Conservation (phyloP, 1,140 invertebrate genomes). For the Drosophila sechellia region DNA sequence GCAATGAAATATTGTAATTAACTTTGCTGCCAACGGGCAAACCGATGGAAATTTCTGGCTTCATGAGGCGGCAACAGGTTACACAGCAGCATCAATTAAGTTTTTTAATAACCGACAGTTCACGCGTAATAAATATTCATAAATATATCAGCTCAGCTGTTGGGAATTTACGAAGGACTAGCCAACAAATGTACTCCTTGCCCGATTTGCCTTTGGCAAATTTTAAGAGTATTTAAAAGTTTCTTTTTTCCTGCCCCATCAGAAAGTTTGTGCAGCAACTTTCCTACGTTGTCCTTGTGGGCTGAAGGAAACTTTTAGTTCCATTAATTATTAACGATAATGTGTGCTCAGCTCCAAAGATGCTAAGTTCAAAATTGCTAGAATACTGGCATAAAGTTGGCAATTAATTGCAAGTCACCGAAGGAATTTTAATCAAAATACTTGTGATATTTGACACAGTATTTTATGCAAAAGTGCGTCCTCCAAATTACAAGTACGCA, state of each 20-base stretch:
- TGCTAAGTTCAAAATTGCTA: slow-evolving; percentile 25
- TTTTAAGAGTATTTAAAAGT: slow-evolving; percentile 57
- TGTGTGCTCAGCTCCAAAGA: slow-evolving; percentile 19
- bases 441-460: slow-evolving; percentile 5
- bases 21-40: slow-evolving; percentile 51
- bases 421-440: not conserved
- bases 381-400: slow-evolving; percentile 29
- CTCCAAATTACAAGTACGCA: not conserved
- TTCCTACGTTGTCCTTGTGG: slow-evolving; percentile 10
- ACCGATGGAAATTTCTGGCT: slow-evolving; percentile 30
- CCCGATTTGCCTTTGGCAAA: not conserved
- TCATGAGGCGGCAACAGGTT: slow-evolving; percentile 76
- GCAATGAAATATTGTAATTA: slow-evolving; percentile 75
- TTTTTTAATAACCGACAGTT: slow-evolving; percentile 49
- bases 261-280: slow-evolving; percentile 43
- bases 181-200: not conserved
- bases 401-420: slow-evolving; percentile 48
- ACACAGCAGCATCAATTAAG: slow-evolving; percentile 47
- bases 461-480: slow-evolving; percentile 6
- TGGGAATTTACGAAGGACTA: slow-evolving; percentile 13
- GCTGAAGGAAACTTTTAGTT: slow-evolving; percentile 47
- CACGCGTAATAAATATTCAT: slow-evolving; percentile 75
- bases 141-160: slow-evolving; percentile 44
- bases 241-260: slow-evolving; percentile 6
- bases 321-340: slow-evolving; percentile 66